Base-by-base conservation (phyloP, 2,888 invertebrate genomes). In the Oxytorus armatus region DNA sequence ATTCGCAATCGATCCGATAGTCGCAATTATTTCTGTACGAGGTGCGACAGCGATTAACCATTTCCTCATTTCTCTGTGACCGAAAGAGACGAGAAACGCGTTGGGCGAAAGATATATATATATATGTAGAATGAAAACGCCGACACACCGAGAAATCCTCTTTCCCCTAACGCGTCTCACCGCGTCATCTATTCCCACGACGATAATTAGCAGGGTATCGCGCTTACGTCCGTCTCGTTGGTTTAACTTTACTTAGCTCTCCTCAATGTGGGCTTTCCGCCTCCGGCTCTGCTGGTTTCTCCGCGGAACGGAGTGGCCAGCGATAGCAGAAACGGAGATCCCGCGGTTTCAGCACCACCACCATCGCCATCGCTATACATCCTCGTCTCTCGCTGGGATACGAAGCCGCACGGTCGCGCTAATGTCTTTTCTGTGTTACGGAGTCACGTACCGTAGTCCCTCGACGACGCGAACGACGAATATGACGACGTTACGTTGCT, bases 391-490 rank as follows among this genome's bases (percentile, higher is more conserved):
- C 73, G 39, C 74, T 76, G 59, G 66, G 29, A 75, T 79, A 78
- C 81, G 66, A 81, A 83, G 78, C 83, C 78, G n/a, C n/a, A 83
- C 79, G 68, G 70, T 82, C 77, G 81, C 84, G 88, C 90, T 92
- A 91, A 91, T 91, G 92, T 91, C 91, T 91, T 91, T 92, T 92
- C 92, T 91, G 92, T 92, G 92, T 92, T 88, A 86, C 85, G 44
- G 65, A 81, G 77, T 70, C 85, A 88, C 86, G 85, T 87, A 68
- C 84, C 86, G 81, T 82, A 86, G 87, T 91, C 90, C 90, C 91
- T 87, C 84, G 87, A 83, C 87, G 87, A 81, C 84, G 42, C 68
- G 53, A 72, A 75, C 63, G 75, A 65, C 69, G 82, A 77, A 77
- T 81, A 82, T 82, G 82, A 79, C 73, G 79, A 75, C 73, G 77